Evolutionary conservation across 1,140 invertebrate species (phyloP), one percentile per base, ranked within the genome.

Genomic region (Reticulitermes speratus): DNA sequence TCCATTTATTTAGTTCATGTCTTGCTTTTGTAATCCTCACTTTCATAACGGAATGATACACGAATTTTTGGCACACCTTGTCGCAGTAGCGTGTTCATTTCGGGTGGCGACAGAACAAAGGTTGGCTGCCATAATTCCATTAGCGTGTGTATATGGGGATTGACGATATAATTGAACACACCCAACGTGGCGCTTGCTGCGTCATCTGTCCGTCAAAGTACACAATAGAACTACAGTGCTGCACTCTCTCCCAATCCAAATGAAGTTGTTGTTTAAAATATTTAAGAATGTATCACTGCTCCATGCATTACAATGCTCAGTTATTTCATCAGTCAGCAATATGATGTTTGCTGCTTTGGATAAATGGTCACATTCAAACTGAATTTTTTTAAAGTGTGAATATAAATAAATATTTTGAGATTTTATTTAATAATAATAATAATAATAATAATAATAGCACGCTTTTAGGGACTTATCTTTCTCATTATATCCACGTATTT

Each of bases 151-250:
- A 25, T 75, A 75, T 30, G n/a, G 14, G 65, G 65, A 75, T 75
- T 75, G 65, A 75, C 65, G 65, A 30, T 75, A 25, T 75, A 75
- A 75, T 75, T 75, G 65, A 75, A 75, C 25, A 75, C 65, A 75
- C 65, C 65, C 65, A 75, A 6, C 65, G n/a, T 30, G 65, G n/a
- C n/a, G 65, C n/a, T 30, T 30, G 65, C n/a, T n/a, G n/a, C 65
- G 65, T 75, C 65, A 75, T 75, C 65, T 75, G 65, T 75, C 65
- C 65, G 65, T 30, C 65, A 75, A 75, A 55, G n/a, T 75, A 75
- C n/a, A 75, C 25, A 75, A 75, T n/a, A 75, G n/a, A 25, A 6
- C 0, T 30, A 75, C n/a, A 25, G 65, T 30, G 25, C n/a, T 75
- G 25, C 65, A 25, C n/a, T 14, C 65, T n/a, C n/a, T 30, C 16